These are phyloP conservation scores for Limosa lapponica DNA, from an alignment of 2,797 vertebrate genomes.

Conservation along the genomic window DNA sequence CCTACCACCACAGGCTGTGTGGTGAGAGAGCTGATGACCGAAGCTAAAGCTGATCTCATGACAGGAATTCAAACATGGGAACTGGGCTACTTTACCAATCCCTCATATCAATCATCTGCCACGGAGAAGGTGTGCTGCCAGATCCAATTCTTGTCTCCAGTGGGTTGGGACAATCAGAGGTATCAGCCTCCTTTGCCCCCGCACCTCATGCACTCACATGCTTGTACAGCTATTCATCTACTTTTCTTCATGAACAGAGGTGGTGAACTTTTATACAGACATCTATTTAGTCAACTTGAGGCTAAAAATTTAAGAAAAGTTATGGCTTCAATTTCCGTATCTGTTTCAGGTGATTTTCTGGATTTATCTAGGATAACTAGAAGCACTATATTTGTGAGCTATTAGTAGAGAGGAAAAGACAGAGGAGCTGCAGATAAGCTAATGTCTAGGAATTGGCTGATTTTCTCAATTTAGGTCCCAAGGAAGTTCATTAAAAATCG, in stretches of 20 bases:
- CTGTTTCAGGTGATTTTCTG: neutral
- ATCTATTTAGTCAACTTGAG: neutral
- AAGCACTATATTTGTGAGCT: neutral
- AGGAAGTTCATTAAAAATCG: neutral
- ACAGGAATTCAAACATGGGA: neutral
- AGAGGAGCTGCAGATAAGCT: neutral
- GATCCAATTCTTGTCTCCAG: neutral
- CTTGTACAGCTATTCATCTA: neutral
- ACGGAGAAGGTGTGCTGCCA: neutral
- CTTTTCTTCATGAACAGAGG: neutral
- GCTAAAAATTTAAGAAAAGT: neutral
- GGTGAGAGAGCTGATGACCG: neutral
- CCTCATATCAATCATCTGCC: neutral
- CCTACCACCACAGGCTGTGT: rapidly evolving
- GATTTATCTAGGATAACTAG: neutral
- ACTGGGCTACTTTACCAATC: neutral
- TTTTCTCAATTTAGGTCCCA: neutral
- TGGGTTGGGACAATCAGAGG: neutral
- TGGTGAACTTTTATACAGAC: neutral
- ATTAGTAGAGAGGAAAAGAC: neutral
- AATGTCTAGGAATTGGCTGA: neutral
- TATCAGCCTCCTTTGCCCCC: neutral
- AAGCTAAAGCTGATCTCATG: neutral
- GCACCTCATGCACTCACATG: too few species aligned
- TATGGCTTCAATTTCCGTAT: neutral